A percentile compares a stretch with the other conserved stretches of the same genome.
These are phyloP conservation scores for Drosophila pegasa DNA, from an alignment of 2,888 invertebrate species.

Conservation along the genomic window DNA sequence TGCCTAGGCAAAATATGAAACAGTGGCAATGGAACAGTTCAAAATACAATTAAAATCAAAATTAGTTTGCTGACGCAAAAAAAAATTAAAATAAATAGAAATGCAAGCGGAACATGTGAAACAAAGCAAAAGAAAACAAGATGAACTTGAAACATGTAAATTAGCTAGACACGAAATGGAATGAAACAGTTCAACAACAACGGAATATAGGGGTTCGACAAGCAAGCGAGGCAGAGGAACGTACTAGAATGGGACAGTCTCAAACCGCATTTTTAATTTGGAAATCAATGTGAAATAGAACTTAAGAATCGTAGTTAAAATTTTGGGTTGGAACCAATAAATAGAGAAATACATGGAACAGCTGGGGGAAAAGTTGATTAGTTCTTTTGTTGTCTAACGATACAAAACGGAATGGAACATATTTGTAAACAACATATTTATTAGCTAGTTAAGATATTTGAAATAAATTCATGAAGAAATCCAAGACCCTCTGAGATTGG, in stretches of 20 bases:
- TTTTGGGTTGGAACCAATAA: slow-evolving; percentile 1
- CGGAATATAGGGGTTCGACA: no score
- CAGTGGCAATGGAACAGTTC: slow-evolving; percentile 20
- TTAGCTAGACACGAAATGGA: slow-evolving; percentile 5
- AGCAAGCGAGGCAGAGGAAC: background rate
- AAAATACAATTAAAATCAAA: background rate
- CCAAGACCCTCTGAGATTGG: slow-evolving; percentile 1
- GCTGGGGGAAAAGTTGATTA: background rate
- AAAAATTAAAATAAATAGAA: background rate
- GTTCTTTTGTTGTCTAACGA: slow-evolving; percentile 6
- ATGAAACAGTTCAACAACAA: background rate
- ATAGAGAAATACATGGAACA: background rate
- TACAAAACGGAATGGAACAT: slow-evolving; percentile 7
- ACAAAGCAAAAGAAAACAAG: background rate
- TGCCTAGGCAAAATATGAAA: background rate
- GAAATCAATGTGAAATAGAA: slow-evolving; percentile 31
- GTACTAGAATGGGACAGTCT: background rate
- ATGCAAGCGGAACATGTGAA: background rate
- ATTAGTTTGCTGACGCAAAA: background rate
- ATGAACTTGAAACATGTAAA: background rate
- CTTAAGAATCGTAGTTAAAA: slow-evolving; percentile 13
- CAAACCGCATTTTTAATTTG: slow-evolving; percentile 6
- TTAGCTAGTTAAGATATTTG: slow-evolving; percentile 5
- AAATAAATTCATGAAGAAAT: background rate
- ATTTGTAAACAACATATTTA: slow-evolving; percentile 6